phyloP scores from a whole-genome alignment of 92 coral and sea anemone species.

The Bergia puertoricense region DNA sequence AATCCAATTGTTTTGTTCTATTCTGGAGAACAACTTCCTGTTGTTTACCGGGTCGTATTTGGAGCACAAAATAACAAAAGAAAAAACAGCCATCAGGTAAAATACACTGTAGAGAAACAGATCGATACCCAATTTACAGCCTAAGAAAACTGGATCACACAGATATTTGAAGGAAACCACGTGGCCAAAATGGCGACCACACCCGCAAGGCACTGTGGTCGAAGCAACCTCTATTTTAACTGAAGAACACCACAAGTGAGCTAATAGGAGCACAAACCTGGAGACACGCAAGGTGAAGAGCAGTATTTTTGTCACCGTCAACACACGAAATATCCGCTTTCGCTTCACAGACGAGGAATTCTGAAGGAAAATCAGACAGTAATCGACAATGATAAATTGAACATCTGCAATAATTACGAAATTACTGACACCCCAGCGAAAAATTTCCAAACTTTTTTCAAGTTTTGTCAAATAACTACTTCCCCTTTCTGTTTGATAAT shows the following conservation, averaged over 20 bases:
- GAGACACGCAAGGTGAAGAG: conserved; percentile 88
- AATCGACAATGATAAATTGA: not conserved
- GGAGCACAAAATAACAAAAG: too few species aligned
- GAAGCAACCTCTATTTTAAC: not conserved
- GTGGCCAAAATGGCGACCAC: not conserved
- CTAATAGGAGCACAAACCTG: conserved; percentile 64
- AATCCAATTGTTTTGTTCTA: too few species aligned
- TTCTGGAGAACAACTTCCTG: too few species aligned
- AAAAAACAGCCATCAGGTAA: too few species aligned
- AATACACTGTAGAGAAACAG: too few species aligned
- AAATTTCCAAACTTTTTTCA: too few species aligned
- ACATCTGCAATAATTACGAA: not conserved
- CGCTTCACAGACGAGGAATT: conserved; percentile 77
- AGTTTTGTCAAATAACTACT: not conserved
- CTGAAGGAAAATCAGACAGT: conserved; percentile 44
- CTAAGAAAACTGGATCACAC: too few species aligned
- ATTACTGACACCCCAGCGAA: not conserved
- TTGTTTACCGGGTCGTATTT: too few species aligned
- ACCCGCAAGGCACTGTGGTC: not conserved
- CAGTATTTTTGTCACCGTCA: conserved; percentile 79
- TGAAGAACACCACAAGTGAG: not conserved
- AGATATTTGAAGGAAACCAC: too few species aligned
- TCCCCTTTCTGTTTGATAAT: too few species aligned
- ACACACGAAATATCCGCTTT: conserved; percentile 72
- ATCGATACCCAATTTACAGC: too few species aligned